Conservation (phyloP, 2,888 invertebrate species). For the Isotomurus palustris region DNA sequence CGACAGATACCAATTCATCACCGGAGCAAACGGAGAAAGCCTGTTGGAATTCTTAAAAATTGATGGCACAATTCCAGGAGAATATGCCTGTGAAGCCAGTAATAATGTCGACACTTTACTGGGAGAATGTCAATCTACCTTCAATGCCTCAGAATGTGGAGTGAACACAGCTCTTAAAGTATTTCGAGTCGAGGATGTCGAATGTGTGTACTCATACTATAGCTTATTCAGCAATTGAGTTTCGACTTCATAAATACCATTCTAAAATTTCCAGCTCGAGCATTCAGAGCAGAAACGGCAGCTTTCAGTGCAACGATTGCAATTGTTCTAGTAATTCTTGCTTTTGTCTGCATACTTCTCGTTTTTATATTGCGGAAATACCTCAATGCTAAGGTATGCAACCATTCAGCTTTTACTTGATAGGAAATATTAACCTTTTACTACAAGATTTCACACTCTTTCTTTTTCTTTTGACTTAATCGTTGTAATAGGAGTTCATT, state of each 20-base stretch:
- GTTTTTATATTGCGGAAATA: conserved; percentile 14
- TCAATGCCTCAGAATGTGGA: neutral
- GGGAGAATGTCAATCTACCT: neutral
- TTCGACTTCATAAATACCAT: no score
- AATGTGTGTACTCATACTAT: no score
- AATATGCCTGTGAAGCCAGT: conserved; percentile 1
- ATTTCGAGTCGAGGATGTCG: neutral
- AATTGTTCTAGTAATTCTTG: conserved; percentile 9
- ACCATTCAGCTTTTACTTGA: no score
- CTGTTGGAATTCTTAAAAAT: conserved; percentile 19
- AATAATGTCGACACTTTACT: conserved; percentile 5
- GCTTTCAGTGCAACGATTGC: conserved; percentile 7
- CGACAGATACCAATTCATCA: neutral
- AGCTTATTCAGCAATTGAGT: no score
- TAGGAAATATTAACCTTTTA: neutral
- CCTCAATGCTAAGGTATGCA: conserved; percentile 15
- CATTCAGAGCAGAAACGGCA: conserved; percentile 1
- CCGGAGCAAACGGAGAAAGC: conserved; percentile 16
- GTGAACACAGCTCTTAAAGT: neutral
- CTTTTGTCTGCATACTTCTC: neutral
- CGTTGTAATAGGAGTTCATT: conserved; percentile 7
- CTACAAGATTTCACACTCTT: neutral
- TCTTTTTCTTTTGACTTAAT: neutral
- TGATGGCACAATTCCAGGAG: conserved; percentile 1
- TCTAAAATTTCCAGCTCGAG: no score